Base-by-base conservation (phyloP, 2,113 vertebrate genomes). In the Strix uralensis region DNA sequence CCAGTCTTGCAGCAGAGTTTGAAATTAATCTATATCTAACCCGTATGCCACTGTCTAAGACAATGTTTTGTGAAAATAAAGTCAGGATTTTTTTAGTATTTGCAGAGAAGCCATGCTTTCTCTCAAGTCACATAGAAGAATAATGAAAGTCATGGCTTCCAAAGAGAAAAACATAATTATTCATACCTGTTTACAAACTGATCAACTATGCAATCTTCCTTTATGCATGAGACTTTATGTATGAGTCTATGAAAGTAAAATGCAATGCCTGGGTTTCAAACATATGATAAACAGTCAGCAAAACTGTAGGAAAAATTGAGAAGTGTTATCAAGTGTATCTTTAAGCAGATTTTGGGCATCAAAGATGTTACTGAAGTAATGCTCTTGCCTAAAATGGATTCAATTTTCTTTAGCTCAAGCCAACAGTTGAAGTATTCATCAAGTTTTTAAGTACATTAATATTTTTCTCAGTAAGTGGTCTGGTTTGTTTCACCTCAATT, bases 401-500 rank as follows among this genome's bases (percentile, higher is more conserved):
- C 59, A 66, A 7, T 90, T 87, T 93, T 83, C 66, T 88, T 77
- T 67, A 66, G 20, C 40, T 69, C 29, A 73, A 42, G 62, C 44
- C 46, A 79, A 26, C 40, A 73, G 27, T 75, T 86, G 79, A 95
- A 95, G 75, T 36, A 30, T 80, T 95, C 86, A 57, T 95, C 75
- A 63, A 40, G 65, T 47, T 92, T 90, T 73, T 65, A 85, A 96
- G 85, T 81, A 63, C 32, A 13, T 52, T 47, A 71, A 71, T 86
- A 49, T 69, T 94, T 85, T 84, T 92, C 93, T 84, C 94, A 81
- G 67, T 84, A 10, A 88, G 94, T 15, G 88, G 80, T 82, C 75
- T 42, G 34, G 51, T 94, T 95, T 95, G 94, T 94, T 96, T 95
- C 85, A 70, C 46, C 55, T 94, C 79, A 67, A 5, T 57, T 96